These are phyloP conservation scores for Catharus ustulatus DNA, from an alignment of 2,797 vertebrate genomes.

Conservation along the genomic window DNA sequence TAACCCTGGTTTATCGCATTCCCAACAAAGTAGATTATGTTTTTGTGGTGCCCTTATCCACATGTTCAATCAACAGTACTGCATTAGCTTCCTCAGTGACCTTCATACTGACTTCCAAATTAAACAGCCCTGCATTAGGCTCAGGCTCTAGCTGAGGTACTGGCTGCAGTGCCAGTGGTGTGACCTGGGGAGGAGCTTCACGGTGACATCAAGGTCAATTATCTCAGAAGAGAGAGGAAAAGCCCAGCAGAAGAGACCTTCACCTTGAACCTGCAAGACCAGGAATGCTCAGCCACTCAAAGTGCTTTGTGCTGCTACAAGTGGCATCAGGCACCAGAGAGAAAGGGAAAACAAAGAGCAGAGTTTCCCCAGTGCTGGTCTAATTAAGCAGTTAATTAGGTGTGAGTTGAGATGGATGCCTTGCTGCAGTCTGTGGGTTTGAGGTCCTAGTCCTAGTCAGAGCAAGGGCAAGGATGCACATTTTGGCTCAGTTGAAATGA, in stretches of 20 bases:
- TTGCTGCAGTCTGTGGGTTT: not conserved
- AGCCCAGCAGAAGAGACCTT: not conserved
- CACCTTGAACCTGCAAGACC: not conserved
- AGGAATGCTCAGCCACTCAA: not conserved
- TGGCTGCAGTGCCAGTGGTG: fast-evolving
- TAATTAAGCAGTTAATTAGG: conserved; percentile 19
- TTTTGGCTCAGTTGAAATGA: not conserved
- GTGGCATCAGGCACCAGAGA: not conserved
- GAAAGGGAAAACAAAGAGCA: not conserved
- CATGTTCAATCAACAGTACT: not conserved
- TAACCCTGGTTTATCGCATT: conserved; percentile 30
- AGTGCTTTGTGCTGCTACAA: not conserved
- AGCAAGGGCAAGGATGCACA: not conserved
- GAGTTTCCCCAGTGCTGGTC: not conserved
- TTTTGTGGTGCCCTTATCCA: conserved; percentile 34
- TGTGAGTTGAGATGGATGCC: not conserved
- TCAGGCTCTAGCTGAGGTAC: not conserved
- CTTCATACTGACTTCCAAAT: conserved; percentile 10
- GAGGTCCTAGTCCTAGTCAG: not conserved
- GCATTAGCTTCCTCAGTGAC: conserved; percentile 28
- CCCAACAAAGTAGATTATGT: conserved; percentile 50
- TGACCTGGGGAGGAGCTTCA: not conserved
- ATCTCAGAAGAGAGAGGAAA: not conserved
- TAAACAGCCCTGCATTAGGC: not conserved
- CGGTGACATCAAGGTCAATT: not conserved